Evolutionary conservation across 1,140 invertebrate species (phyloP), one percentile per base, ranked within the genome.

Genomic region (Augochlora pura): DNA sequence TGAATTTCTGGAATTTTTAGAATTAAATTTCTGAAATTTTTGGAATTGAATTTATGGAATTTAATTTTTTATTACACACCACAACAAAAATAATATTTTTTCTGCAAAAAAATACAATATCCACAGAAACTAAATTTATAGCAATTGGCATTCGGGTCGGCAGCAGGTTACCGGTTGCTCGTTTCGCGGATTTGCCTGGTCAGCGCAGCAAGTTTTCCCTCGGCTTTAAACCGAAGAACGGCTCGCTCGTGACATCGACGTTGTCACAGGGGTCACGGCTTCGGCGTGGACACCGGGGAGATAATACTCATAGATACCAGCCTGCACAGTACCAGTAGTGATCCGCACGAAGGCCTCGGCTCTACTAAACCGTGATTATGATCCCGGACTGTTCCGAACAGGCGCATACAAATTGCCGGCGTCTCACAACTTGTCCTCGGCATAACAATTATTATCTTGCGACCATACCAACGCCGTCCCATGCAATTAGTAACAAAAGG

Each of bases 231-330:
- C n/a, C 39, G 59, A 42, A 70, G 81, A 87, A 88, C 18, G 32
- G 42, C n/a, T n/a, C 8, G 49, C 73, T 84, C 84, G 80, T 84
- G 78, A 84, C 85, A 86, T 85, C 71, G 78, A 81, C 76, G 86
- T 88, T 81, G 81, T 88, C 76, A 59, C 27, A n/a, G 65, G 69
- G 81, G 82, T 85, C 84, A 86, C 83, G 84, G 86, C 83, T 82
- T 77, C 75, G n/a, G 82, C 82, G 81, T 86, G 87, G 88, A 87
- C 77, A 81, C 76, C 52, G 77, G n/a, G n/a, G n/a, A 89, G 88
- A 90, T 89, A 88, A 88, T 89, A 87, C 85, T 88, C 85, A 73
- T 70, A 88, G 89, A 88, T 90, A 88, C 77, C 49, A 78, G 78
- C 72, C 85, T 87, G 86, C 81, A 83, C 67, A n/a, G n/a, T 65